Base-by-base conservation (phyloP, 2,113 vertebrate species). In the Aplodontia rufa region DNA sequence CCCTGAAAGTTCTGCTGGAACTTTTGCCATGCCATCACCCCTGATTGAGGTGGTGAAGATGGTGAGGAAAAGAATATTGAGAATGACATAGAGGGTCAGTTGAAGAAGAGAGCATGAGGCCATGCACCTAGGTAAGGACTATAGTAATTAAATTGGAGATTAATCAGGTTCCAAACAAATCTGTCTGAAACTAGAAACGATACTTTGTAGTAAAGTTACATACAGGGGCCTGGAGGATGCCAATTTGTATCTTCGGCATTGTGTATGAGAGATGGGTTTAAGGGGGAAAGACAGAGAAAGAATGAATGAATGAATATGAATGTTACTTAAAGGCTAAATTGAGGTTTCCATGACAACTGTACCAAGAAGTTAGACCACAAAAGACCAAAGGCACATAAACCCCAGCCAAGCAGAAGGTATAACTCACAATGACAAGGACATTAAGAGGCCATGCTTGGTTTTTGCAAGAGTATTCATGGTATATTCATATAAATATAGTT, bases 281-380 rank as follows among this genome's bases (percentile, higher is more conserved):
- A n/a, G n/a, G n/a, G n/a, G n/a, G 37, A 64, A n/a, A 84, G 42
- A 37, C 8, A 66, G 58, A 66, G 40, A n/a, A n/a, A 32, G 14
- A 71, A n/a, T 22, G 64, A 75, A 26, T 11, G 58, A 4, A 26
- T 28, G 3, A 10, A 8, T 60, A 10, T 60, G 58, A 24, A 53
- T 84, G 32, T 82, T 87, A 28, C 24, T 60, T 60, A 78, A 89
- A 93, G 78, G 32, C 6, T 72, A 91, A 83, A 58, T 75, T 16
- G 14, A 92, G n/a, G 58, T 90, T 91, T 84, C 26, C 40, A 47
- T 85, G 60, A 64, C 84, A 90, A 93, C 37, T 83, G 14, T 49
- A 71, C 58, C n/a, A 86, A 87, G 75, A 88, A 88, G 87, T 66
- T 55, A 94, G 82, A 92, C 51, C 58, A 64, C 42, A 87, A 78